phyloP scores from a whole-genome alignment of 1,140 invertebrate species.

The Brachionus calyciflorus region DNA sequence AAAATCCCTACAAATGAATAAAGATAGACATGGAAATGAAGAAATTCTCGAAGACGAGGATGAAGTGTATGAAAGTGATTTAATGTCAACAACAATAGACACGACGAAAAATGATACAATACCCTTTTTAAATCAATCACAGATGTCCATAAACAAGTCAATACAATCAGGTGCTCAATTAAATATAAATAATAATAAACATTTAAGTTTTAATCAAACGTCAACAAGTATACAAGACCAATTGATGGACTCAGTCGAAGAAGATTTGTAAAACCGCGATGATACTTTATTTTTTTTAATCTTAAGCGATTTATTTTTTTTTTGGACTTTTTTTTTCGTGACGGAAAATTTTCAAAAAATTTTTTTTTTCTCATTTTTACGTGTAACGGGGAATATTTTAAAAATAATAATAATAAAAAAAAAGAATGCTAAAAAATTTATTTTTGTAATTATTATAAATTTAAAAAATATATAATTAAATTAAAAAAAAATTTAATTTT shows the following conservation, averaged over 20 bases:
- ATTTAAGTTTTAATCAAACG: constrained; percentile 19
- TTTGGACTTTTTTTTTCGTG: no score
- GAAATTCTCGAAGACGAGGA: not conserved
- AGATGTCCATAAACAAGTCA: constrained; percentile 10
- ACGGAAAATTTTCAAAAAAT: no score
- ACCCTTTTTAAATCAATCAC: constrained; percentile 40
- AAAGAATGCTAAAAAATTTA: no score
- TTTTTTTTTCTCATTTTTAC: no score
- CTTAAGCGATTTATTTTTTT: no score
- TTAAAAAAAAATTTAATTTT: no score
- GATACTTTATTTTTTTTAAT: no score
- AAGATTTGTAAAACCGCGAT: constrained; percentile 40
- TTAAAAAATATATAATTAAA: no score
- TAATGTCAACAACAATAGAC: constrained; percentile 38
- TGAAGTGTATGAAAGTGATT: not conserved
- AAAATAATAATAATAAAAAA: no score
- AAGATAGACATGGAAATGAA: not conserved
- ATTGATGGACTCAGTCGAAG: constrained; percentile 41
- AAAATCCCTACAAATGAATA: not conserved
- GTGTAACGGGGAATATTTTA: no score
- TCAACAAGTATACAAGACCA: not conserved
- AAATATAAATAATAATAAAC: not conserved
- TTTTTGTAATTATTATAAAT: no score
- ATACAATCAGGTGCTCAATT: not conserved
- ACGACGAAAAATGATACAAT: constrained; percentile 41